Conservation (phyloP, 2,113 vertebrate genomes). For the Pterophyllum scalare region DNA sequence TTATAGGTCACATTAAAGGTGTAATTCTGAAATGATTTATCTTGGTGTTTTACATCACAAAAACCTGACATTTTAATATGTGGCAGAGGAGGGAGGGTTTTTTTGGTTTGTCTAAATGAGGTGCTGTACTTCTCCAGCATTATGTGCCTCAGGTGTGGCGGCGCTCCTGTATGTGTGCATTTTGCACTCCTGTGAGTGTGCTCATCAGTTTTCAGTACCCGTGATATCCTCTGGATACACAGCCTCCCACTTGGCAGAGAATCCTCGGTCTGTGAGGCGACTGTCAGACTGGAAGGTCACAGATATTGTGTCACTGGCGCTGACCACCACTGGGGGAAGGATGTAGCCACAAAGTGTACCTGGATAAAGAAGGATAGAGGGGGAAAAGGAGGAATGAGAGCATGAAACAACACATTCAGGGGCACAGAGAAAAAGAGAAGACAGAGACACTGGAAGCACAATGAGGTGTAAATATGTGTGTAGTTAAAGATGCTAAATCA, state of each 20-base stretch:
- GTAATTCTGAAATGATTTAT: neutral
- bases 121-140: slow-evolving; percentile 15
- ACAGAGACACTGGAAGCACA: neutral
- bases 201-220: slow-evolving; percentile 61
- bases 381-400: neutral
- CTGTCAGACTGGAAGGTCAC: slow-evolving; percentile 79
- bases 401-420: neutral
- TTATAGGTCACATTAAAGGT: neutral
- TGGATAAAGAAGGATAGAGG: slow-evolving; percentile 45
- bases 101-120: slow-evolving; percentile 31
- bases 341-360: slow-evolving; percentile 79
- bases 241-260: slow-evolving; percentile 81
- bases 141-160: slow-evolving; percentile 29
- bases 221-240: slow-evolving; percentile 80
- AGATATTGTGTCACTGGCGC: slow-evolving; percentile 71
- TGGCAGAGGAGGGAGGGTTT: slow-evolving; percentile 18
- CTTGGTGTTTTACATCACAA: neutral
- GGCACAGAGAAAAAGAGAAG: neutral
- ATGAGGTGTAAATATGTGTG: neutral
- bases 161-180: slow-evolving; percentile 27
- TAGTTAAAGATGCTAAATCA: no score
- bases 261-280: slow-evolving; percentile 77
- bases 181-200: neutral
- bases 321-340: slow-evolving; percentile 78
- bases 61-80: neutral